Evolutionary conservation across 2,888 invertebrate species (phyloP).

Genomic region (Ischnura elegans): DNA sequence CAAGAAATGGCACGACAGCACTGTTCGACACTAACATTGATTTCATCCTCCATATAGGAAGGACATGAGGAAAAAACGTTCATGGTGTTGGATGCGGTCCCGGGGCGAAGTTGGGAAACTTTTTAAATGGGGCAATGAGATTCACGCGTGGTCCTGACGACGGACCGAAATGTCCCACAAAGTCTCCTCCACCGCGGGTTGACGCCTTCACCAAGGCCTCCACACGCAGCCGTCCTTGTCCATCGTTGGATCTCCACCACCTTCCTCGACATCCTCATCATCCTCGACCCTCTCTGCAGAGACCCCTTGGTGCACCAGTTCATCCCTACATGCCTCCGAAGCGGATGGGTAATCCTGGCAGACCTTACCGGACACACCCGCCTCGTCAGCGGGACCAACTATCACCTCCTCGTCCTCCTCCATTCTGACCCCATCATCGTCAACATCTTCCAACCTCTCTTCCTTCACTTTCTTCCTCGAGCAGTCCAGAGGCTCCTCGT

Average conservation of each 20-base stretch:
- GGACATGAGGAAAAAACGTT: not conserved
- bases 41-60: no score
- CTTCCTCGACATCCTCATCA: not conserved
- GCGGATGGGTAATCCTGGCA: not conserved
- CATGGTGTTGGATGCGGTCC: not conserved
- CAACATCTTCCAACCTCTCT: conserved; percentile 36
- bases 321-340: not conserved
- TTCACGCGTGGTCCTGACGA: not conserved
- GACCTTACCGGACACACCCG: not conserved
- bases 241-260: not conserved
- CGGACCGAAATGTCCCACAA: not conserved
- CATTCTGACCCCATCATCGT: not conserved
- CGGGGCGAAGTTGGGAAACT: no score
- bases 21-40: no score
- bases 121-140: not conserved
- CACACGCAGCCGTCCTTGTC: conserved; percentile 58
- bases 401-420: not conserved
- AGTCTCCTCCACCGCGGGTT: not conserved
- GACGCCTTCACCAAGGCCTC: conserved; percentile 49
- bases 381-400: not conserved
- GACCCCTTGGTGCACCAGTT: not conserved
- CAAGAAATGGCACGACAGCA: no score
- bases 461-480: conserved; percentile 56
- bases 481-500: conserved; percentile 43
- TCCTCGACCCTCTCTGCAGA: not conserved